phyloP scores from a whole-genome alignment of 2,888 invertebrate species.

The Hypolimnas misippus region DNA sequence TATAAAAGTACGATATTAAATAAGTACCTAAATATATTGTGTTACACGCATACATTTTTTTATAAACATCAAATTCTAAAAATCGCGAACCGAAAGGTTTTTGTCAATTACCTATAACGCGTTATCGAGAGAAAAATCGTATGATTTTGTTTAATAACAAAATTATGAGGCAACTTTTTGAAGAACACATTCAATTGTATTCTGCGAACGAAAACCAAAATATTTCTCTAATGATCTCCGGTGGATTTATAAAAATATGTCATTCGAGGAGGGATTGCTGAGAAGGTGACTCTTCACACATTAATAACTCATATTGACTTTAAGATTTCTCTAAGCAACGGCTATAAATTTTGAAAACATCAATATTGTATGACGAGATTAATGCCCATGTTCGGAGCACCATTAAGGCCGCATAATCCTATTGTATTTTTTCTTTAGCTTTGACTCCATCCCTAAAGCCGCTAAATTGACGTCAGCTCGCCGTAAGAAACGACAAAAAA shows the following conservation, averaged over 20 bases:
- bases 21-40: too few relatives aligned
- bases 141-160: slow-evolving; percentile 52
- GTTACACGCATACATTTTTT: too few relatives aligned
- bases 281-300: slow-evolving; percentile 81
- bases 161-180: slow-evolving; percentile 77
- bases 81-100: slow-evolving; percentile 12
- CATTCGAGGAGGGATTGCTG: slow-evolving; percentile 58
- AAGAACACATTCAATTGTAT: slow-evolving; percentile 81
- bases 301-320: slow-evolving; percentile 80
- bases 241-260: slow-evolving; percentile 75
- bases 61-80: not conserved
- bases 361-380: slow-evolving; percentile 82
- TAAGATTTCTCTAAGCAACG: slow-evolving; percentile 68
- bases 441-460: slow-evolving; percentile 63
- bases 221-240: slow-evolving; percentile 75
- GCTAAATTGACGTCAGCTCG: slow-evolving; percentile 68
- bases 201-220: slow-evolving; percentile 68
- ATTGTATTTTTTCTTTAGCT: slow-evolving; percentile 76
- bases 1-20: too few relatives aligned
- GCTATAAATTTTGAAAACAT: slow-evolving; percentile 80
- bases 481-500: slow-evolving; percentile 52
- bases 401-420: slow-evolving; percentile 80
- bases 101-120: slow-evolving; percentile 20
- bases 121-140: slow-evolving; percentile 19
- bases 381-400: slow-evolving; percentile 81